Base-by-base conservation (phyloP, 2,888 invertebrate genomes). In the Ophioninae sp. region DNA sequence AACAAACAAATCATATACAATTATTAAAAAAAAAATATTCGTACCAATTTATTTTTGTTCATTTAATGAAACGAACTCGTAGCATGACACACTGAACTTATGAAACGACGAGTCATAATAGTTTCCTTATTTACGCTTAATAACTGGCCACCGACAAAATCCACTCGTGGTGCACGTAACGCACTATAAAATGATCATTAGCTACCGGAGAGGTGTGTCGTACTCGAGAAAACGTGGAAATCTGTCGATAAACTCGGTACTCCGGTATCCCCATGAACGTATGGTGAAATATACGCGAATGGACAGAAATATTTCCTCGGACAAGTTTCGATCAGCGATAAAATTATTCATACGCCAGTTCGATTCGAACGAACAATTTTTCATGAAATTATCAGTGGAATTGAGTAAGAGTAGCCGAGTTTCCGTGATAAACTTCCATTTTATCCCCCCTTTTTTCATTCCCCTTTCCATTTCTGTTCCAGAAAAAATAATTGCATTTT, bases 111-210 rank as follows among this genome's bases (percentile, higher is more conserved):
- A 64, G 71, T 64, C 13, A 65, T 59, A 63, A 64, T 75, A 8
- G 58, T 82, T 82, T 82, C 82, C 79, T 79, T 71, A 74, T 79
- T 44, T 20, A 63, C 56, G 44, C 23, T 65, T 74, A 75, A 41
- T 76, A 76, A 75, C 71, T 17, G 30, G 73, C 44, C 17, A 69
- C 37, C 67, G 59, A 61, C 71, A 56, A 78, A 69, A 78, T 51
- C 51, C 51, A 37, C 30, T n/a, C 37, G 65, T 64, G 22, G 30
- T 7, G 51, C 58, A 61, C 63, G 56, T 56, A 69, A 61, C 61
- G 68, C 64, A 59, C 63, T 73, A 72, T 75, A 69, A 71, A 72
- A 75, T 67, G 58, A 30, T 41, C 82, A 78, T 82, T 82, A 78
- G 44, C 63, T 69, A 59, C 39, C 73, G 10, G 44, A 23, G 64